Evolutionary conservation across 2,797 vertebrate species (phyloP).

Genomic region (Taenioides sp.): DNA sequence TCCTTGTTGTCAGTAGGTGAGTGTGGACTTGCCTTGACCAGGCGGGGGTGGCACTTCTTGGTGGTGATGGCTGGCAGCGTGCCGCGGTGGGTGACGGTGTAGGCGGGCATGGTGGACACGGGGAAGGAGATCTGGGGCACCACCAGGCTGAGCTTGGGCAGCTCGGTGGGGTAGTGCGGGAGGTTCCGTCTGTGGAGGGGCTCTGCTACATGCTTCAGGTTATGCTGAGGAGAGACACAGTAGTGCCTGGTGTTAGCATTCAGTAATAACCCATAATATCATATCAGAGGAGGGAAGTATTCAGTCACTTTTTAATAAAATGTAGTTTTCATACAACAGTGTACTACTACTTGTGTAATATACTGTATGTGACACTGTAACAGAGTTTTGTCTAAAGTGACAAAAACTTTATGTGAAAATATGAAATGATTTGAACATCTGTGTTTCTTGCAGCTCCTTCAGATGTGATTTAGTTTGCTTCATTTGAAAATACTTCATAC

Average conservation of each 20-base stretch:
- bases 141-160: slow-evolving; percentile 76
- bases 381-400: too few relatives aligned
- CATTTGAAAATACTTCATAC: too few relatives aligned
- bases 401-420: too few relatives aligned
- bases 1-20: too few relatives aligned
- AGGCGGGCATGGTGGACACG: slow-evolving; percentile 59
- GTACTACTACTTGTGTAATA: too few relatives aligned
- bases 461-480: too few relatives aligned
- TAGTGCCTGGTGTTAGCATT: not conserved
- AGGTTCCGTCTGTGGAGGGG: slow-evolving; percentile 53
- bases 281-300: too few relatives aligned
- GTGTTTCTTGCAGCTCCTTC: too few relatives aligned
- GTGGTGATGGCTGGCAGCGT: slow-evolving; percentile 71
- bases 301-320: too few relatives aligned
- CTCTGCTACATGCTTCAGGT: slow-evolving; percentile 63
- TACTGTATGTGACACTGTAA: too few relatives aligned
- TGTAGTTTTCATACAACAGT: too few relatives aligned
- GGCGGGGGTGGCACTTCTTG: slow-evolving; percentile 74
- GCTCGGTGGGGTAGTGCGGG: slow-evolving; percentile 60
- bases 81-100: slow-evolving; percentile 58
- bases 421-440: too few relatives aligned
- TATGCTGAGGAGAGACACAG: slow-evolving; percentile 52
- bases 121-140: slow-evolving; percentile 69
- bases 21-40: slow-evolving; percentile 73
- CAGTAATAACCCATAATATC: not conserved